phyloP scores from a whole-genome alignment of 1,140 invertebrate species.

The Drosophila orena region DNA sequence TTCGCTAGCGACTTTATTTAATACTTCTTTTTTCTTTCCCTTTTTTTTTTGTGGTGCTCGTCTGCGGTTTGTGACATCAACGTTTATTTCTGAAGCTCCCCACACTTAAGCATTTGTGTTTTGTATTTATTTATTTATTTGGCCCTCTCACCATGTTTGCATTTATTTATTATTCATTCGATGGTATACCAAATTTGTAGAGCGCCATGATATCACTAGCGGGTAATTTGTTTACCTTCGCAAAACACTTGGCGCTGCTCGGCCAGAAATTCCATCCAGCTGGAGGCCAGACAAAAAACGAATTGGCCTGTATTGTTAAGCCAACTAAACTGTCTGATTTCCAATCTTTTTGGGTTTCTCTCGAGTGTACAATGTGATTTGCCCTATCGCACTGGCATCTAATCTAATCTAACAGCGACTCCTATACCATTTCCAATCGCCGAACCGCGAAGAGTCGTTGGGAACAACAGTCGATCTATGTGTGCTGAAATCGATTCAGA shows the following conservation, averaged over 20 bases:
- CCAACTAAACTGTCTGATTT: conserved; percentile 31
- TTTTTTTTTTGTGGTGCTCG: conserved; percentile 16
- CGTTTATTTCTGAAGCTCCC: conserved; percentile 77
- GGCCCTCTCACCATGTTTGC: conserved; percentile 56
- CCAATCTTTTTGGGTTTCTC: conserved; percentile 31
- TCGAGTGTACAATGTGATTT: conserved; percentile 49
- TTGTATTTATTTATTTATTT: conserved; percentile 52
- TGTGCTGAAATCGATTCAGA: conserved; percentile 11
- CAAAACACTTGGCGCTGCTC: conserved; percentile 18
- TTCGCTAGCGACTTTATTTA: conserved; percentile 1
- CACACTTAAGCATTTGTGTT: conserved; percentile 47
- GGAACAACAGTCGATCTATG: conserved; percentile 21
- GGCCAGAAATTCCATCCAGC: conserved; percentile 15
- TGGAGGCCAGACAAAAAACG: neutral
- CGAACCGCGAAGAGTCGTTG: conserved; percentile 4
- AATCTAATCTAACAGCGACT: conserved; percentile 44
- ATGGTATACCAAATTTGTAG: conserved; percentile 69
- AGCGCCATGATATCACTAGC: conserved; percentile 73
- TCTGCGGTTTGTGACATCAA: conserved; percentile 70
- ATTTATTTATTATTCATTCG: conserved; percentile 66
- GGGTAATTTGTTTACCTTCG: conserved; percentile 66
- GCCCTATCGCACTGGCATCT: conserved; percentile 34
- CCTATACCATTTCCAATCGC: conserved; percentile 4
- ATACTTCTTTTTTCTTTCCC: conserved; percentile 3
- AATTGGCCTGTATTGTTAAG: conserved; percentile 22